phyloP scores from a whole-genome alignment of 1,140 invertebrate species.

The Arion vulgaris region DNA sequence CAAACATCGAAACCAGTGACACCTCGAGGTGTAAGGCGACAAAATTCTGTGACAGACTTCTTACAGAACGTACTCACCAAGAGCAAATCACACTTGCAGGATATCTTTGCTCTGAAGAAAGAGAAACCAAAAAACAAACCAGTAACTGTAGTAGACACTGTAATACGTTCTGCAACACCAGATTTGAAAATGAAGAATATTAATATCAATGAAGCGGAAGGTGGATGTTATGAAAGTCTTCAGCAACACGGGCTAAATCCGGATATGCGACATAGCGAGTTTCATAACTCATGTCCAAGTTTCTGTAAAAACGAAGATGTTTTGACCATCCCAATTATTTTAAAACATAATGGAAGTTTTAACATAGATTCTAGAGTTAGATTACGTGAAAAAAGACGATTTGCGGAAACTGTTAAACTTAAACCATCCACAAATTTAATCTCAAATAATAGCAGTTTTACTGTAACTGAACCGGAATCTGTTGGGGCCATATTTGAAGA shows the following conservation, averaged over 20 bases:
- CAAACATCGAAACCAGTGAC: not conserved
- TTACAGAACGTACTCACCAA: slow-evolving; percentile 39
- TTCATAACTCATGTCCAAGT: slow-evolving; percentile 23
- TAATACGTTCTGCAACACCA: not conserved
- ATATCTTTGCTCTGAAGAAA: slow-evolving; percentile 26
- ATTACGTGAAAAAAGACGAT: not conserved
- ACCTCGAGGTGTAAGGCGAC: slow-evolving; percentile 19
- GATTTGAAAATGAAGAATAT: not conserved
- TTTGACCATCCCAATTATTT: not conserved
- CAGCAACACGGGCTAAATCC: not conserved
- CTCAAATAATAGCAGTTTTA: not conserved
- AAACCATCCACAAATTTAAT: not conserved
- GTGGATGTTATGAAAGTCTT: not conserved
- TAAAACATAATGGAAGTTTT: not conserved
- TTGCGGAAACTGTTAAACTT: not conserved
- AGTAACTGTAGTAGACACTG: no score
- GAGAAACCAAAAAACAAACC: slow-evolving; percentile 2
- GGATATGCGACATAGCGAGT: not conserved
- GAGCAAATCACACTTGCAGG: slow-evolving; percentile 39
- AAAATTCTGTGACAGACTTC: slow-evolving; percentile 41
- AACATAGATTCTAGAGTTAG: not conserved
- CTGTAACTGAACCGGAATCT: not conserved
- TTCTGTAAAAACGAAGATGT: not conserved
- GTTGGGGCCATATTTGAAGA: not conserved
- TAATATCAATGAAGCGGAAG: slow-evolving; percentile 6